Evolutionary conservation across 2,113 vertebrate genomes (phyloP).

Genomic region (Melanocharis versteri): DNA sequence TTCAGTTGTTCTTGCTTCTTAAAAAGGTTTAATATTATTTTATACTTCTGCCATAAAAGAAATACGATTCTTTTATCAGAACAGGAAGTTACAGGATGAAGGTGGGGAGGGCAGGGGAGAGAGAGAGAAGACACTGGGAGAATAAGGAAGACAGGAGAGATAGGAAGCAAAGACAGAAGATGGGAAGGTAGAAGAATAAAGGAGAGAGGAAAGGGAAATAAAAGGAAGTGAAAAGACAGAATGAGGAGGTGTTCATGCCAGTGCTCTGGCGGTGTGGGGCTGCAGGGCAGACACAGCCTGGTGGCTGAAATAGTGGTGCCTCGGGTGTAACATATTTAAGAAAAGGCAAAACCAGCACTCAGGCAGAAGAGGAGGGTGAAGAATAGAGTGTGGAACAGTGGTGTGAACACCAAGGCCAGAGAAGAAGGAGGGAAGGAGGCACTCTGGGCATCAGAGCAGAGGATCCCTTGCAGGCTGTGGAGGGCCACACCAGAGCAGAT

Average conservation of each 20-base stretch:
- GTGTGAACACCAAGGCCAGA: background rate
- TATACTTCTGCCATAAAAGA: background rate
- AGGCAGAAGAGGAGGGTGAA: background rate
- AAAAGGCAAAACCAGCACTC: background rate
- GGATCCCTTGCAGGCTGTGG: background rate
- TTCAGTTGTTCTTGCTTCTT: background rate
- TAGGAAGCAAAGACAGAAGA: background rate
- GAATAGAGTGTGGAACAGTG: background rate
- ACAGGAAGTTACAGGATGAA: background rate
- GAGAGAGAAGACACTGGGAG: background rate
- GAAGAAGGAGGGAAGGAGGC: background rate
- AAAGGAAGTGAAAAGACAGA: background rate
- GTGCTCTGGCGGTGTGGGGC: background rate
- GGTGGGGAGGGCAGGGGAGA: background rate
- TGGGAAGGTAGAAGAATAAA: background rate
- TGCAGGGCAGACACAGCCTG: background rate
- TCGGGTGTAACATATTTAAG: background rate
- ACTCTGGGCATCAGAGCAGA: background rate
- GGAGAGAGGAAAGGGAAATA: background rate
- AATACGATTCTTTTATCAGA: background rate
- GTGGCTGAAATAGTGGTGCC: background rate
- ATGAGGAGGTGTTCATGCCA: background rate
- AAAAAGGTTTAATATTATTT: background rate
- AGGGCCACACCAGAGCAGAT: background rate
- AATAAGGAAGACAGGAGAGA: background rate